Conservation (phyloP, 2,797 vertebrate genomes). For the Alcedo atthis region DNA sequence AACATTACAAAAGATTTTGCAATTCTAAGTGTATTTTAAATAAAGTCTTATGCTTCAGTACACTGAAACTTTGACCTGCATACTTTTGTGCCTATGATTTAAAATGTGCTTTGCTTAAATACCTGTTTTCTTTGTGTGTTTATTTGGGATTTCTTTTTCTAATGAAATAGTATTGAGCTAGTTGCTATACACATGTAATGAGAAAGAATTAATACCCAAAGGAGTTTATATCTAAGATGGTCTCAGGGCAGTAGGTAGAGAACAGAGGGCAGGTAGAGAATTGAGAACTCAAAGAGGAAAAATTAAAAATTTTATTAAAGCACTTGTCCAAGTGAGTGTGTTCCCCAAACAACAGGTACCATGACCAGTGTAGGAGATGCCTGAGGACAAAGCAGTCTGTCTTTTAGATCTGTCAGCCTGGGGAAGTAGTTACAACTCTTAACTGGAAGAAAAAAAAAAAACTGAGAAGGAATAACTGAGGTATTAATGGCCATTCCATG, state of each 20-base stretch:
- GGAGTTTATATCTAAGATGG: background rate
- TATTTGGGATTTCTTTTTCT: accelerated
- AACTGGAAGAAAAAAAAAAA: background rate
- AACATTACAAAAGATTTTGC: background rate
- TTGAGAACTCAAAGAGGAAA: background rate
- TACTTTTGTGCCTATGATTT: background rate
- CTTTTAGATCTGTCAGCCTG: background rate
- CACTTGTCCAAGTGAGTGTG: background rate
- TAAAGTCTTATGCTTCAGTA: background rate
- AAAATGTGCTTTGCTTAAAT: background rate
- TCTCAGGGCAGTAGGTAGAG: background rate
- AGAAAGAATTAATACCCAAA: background rate
- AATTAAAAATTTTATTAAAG: background rate
- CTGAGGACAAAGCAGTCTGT: background rate
- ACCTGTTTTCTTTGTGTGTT: background rate
- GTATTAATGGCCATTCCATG: background rate
- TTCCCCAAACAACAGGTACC: background rate
- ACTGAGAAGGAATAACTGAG: background rate
- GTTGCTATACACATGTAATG: background rate
- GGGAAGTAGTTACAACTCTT: background rate
- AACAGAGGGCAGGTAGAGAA: background rate
- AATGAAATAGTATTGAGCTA: background rate
- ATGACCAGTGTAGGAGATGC: background rate
- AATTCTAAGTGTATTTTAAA: background rate
- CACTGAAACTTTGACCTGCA: background rate